These are phyloP conservation scores for Pitangus sulphuratus DNA, from an alignment of 2,797 vertebrate genomes.

Conservation along the genomic window DNA sequence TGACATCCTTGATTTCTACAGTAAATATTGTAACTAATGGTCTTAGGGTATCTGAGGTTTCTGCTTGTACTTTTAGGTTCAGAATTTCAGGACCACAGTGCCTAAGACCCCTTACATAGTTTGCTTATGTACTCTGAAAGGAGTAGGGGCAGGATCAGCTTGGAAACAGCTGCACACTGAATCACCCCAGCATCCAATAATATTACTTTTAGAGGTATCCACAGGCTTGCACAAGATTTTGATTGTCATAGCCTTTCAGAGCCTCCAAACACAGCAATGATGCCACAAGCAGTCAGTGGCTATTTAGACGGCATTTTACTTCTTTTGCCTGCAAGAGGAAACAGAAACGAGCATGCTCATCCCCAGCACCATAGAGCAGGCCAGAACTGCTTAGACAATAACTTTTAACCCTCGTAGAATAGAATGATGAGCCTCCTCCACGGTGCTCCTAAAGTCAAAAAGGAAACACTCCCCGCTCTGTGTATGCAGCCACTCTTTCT, in stretches of 20 bases:
- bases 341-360: neutral
- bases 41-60: neutral
- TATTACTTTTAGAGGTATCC: neutral
- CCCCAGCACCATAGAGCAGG: neutral
- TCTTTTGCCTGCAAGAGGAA: neutral
- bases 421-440: neutral
- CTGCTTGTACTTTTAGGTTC: neutral
- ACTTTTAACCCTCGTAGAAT: neutral
- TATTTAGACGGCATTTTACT: neutral
- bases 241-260: neutral
- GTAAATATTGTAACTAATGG: neutral
- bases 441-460: neutral
- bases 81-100: neutral
- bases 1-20: neutral
- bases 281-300: neutral
- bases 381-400: neutral
- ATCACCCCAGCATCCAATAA: accelerated
- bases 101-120: neutral
- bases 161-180: neutral
- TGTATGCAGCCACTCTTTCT: neutral
- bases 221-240: neutral
- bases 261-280: neutral
- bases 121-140: neutral
- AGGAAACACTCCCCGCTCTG: neutral
- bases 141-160: neutral